phyloP scores from a whole-genome alignment of 2,113 vertebrate genomes.

The Pangasianodon gigas region DNA sequence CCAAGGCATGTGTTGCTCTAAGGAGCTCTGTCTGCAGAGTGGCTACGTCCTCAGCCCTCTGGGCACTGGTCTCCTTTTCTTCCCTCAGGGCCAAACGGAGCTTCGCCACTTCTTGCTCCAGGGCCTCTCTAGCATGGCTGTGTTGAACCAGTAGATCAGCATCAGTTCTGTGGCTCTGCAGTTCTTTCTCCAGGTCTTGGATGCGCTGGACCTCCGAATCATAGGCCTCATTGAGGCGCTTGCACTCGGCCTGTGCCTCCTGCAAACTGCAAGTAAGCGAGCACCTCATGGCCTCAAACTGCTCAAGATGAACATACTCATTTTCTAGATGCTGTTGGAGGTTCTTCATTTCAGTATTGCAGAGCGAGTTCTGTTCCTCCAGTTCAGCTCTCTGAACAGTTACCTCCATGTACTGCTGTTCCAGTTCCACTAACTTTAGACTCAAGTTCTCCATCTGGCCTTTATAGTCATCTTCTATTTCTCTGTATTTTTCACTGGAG shows the following conservation, averaged over 20 bases:
- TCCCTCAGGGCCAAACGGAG: slow-evolving; percentile 69
- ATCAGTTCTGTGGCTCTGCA: slow-evolving; percentile 66
- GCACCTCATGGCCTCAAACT: slow-evolving; percentile 74
- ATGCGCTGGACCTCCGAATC: slow-evolving; percentile 69
- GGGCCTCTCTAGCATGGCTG: slow-evolving; percentile 62
- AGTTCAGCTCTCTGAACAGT: slow-evolving; percentile 66
- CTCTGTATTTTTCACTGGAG: slow-evolving; percentile 70
- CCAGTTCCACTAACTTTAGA: slow-evolving; percentile 69
- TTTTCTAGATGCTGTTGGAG: slow-evolving; percentile 70
- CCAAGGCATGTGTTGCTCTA: slow-evolving; percentile 71
- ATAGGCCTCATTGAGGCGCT: slow-evolving; percentile 61
- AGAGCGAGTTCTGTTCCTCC: slow-evolving; percentile 64
- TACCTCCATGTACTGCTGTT: slow-evolving; percentile 66
- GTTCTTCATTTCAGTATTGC: slow-evolving; percentile 66
- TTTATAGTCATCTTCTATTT: slow-evolving; percentile 68
- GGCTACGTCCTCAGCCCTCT: slow-evolving; percentile 71
- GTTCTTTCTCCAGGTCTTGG: slow-evolving; percentile 69
- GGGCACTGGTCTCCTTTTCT: slow-evolving; percentile 77
- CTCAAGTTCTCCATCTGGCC: slow-evolving; percentile 68
- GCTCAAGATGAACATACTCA: slow-evolving; percentile 68
- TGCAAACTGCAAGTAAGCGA: slow-evolving; percentile 70
- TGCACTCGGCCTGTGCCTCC: slow-evolving; percentile 74
- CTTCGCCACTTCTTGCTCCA: slow-evolving; percentile 71
- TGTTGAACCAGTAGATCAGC: slow-evolving; percentile 71
- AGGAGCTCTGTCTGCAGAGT: slow-evolving; percentile 78